Evolutionary conservation across 2,797 vertebrate genomes (phyloP).

Genomic region (Caiman crocodilus): DNA sequence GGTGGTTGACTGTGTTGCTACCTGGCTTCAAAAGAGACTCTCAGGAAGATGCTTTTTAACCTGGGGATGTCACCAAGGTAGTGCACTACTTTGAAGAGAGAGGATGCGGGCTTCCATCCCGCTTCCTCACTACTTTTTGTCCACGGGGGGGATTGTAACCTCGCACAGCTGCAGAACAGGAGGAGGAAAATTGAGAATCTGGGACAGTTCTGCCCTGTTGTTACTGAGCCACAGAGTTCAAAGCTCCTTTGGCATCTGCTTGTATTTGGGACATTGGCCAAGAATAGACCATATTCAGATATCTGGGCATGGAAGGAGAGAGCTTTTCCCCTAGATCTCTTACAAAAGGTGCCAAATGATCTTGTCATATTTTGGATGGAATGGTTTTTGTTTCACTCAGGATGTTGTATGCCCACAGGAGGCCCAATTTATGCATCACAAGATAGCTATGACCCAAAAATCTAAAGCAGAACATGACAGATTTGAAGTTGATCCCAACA

Average conservation of each 20-base stretch:
- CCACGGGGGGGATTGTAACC: conserved; percentile 44
- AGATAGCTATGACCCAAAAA: conserved; percentile 34
- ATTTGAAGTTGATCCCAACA: conserved; percentile 22
- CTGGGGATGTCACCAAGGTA: conserved; percentile 26
- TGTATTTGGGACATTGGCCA: conserved; percentile 59
- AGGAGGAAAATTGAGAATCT: conserved; percentile 62
- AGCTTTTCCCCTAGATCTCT: conserved; percentile 45
- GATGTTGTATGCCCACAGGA: conserved; percentile 52
- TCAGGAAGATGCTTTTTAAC: conserved; percentile 30
- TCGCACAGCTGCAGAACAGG: conserved; percentile 54
- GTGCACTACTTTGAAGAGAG: conserved; percentile 41
- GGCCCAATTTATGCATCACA: conserved; percentile 47
- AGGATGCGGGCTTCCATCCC: conserved; percentile 35
- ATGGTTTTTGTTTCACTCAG: neutral
- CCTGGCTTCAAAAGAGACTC: conserved; percentile 48
- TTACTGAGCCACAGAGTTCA: conserved; percentile 14
- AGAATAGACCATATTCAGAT: conserved; percentile 8
- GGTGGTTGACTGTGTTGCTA: neutral
- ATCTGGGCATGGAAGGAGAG: conserved; percentile 5
- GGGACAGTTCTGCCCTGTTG: conserved; percentile 32
- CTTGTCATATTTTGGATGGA: conserved; percentile 50
- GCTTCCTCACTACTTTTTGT: neutral
- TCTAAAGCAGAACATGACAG: neutral
- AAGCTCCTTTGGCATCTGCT: conserved; percentile 49
- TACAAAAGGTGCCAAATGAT: conserved; percentile 42